Conservation (phyloP, 2,113 vertebrate genomes). For the Chauna torquata region DNA sequence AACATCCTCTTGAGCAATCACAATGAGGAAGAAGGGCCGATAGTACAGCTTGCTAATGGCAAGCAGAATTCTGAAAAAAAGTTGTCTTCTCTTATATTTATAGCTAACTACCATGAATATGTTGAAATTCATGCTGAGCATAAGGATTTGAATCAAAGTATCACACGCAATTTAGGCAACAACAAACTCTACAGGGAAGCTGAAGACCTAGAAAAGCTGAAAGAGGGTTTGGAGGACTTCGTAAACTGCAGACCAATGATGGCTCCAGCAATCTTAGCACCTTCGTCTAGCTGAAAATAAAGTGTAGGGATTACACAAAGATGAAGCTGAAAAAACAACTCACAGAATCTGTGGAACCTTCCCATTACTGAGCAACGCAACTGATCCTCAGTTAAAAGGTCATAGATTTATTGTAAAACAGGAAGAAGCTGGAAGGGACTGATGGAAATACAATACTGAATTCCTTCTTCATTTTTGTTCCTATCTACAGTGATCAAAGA, state of each 20-base stretch:
- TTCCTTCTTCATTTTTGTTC: background rate
- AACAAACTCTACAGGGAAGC: background rate
- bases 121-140: background rate
- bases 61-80: background rate
- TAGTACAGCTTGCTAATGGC: background rate
- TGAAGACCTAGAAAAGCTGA: background rate
- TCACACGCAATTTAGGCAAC: background rate
- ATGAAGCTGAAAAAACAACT: constrained; percentile 8
- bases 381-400: background rate
- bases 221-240: background rate
- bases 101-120: background rate
- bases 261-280: background rate
- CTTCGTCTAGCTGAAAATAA: background rate
- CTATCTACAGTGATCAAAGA: background rate
- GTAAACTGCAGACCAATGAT: background rate
- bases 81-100: background rate
- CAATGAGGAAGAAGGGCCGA: background rate
- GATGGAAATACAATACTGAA: background rate
- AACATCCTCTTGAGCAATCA: background rate
- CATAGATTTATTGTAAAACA: background rate
- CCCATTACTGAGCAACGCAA: background rate
- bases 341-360: background rate
- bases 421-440: background rate
- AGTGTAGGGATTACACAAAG: background rate
- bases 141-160: background rate